A percentile compares a stretch with the other conserved stretches of the same genome.
phyloP scores from a whole-genome alignment of 2,113 vertebrate species.

The Rissa tridactyla region DNA sequence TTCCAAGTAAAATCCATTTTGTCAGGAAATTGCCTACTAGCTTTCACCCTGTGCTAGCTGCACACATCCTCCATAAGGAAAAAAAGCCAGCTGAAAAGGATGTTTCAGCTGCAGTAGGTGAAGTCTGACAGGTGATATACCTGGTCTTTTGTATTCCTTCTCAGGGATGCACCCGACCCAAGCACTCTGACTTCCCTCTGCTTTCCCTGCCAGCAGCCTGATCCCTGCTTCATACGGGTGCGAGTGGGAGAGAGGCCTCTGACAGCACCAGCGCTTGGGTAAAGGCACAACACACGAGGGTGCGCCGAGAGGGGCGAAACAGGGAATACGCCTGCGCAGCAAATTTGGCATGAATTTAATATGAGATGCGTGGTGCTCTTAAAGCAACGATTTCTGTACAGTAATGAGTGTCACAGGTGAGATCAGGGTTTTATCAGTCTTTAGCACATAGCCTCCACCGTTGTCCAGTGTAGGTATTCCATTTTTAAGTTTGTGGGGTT shows the following conservation, averaged over 20 bases:
- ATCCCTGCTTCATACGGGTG: neutral
- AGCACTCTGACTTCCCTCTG: neutral
- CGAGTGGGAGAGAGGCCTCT: neutral
- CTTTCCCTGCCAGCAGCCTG: neutral
- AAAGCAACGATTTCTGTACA: neutral
- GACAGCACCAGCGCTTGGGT: neutral
- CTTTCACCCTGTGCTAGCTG: neutral
- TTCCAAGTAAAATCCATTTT: neutral
- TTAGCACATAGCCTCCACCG: neutral
- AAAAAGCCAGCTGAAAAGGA: neutral
- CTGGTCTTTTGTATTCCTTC: neutral
- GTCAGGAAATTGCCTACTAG: neutral
- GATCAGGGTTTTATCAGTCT: neutral
- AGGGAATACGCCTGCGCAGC: neutral
- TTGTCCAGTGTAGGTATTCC: neutral
- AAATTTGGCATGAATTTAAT: neutral
- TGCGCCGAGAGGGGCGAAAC: neutral
- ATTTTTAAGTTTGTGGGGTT: neutral
- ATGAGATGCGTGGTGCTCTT: neutral
- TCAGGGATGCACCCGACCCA: rapidly evolving
- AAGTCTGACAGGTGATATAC: neutral
- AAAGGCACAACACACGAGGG: neutral
- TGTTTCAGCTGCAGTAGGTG: neutral
- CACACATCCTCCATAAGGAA: neutral
- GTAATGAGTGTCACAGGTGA: neutral